Evolutionary conservation across 2,888 invertebrate species (phyloP).

Genomic region (Dryobotodes eremita): DNA sequence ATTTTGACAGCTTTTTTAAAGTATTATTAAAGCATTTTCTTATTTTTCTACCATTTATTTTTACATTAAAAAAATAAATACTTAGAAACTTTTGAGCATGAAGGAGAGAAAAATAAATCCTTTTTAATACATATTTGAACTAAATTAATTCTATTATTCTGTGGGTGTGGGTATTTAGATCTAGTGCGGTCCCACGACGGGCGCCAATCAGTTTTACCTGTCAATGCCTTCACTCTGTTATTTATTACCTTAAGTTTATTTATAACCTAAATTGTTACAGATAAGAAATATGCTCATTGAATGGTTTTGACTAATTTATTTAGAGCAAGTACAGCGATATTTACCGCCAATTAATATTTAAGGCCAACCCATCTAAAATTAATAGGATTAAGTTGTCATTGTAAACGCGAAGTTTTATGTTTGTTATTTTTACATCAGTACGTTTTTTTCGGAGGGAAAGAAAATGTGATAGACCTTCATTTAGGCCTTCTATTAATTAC

Average conservation of each 20-base stretch:
- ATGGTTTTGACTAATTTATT: constrained; percentile 4
- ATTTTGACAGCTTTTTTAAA: constrained; percentile 2
- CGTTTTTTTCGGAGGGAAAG: background rate
- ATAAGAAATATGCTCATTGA: background rate
- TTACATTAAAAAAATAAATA: background rate
- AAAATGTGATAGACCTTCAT: background rate
- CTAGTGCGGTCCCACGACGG: constrained; percentile 20
- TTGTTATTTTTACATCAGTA: background rate
- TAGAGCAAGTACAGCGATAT: background rate
- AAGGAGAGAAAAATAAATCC: background rate
- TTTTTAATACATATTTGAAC: background rate
- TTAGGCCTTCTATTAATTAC: too few species aligned
- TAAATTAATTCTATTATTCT: background rate
- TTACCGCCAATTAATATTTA: background rate
- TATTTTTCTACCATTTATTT: background rate
- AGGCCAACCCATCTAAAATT: background rate
- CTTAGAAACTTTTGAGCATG: background rate
- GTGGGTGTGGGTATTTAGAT: constrained; percentile 4
- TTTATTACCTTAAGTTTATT: constrained; percentile 17
- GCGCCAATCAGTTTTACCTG: constrained; percentile 20
- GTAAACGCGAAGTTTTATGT: background rate
- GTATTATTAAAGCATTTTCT: background rate
- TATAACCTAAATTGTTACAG: background rate
- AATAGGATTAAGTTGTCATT: background rate
- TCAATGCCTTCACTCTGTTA: background rate